Evolutionary conservation across 2,888 invertebrate species (phyloP).

Genomic region (Sympetrum striolatum): DNA sequence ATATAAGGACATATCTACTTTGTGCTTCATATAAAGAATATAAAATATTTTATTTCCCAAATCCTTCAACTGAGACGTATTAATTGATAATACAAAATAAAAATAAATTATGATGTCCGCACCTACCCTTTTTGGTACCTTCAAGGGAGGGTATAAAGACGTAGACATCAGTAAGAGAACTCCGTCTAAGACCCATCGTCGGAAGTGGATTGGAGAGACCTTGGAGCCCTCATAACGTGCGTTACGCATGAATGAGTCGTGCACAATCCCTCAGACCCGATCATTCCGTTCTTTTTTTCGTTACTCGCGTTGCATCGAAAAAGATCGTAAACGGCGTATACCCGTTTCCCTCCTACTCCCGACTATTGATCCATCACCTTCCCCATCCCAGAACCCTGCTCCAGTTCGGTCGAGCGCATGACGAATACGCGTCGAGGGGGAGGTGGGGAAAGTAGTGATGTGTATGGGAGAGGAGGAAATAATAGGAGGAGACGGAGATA

Average conservation of each 20-base stretch:
- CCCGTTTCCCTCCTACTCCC: neutral
- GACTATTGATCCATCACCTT: neutral
- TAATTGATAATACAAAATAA: too few species aligned
- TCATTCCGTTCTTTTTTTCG: neutral
- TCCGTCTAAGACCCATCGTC: too few species aligned
- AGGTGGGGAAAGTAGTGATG: neutral
- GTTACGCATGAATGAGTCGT: neutral
- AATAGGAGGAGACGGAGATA: neutral
- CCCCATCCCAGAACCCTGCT: neutral
- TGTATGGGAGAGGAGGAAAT: neutral
- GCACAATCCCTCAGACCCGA: neutral
- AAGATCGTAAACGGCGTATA: neutral
- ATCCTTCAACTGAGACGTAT: too few species aligned
- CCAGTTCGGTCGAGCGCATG: neutral
- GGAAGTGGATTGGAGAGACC: neutral
- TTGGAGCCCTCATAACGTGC: neutral
- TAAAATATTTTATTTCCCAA: too few species aligned
- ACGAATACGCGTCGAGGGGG: neutral
- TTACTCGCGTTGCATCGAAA: neutral
- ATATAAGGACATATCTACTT: too few species aligned
- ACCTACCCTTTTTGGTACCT: too few species aligned
- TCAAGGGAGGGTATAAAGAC: too few species aligned
- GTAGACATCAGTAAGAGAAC: too few species aligned
- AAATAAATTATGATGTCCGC: neutral
- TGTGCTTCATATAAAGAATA: too few species aligned